Evolutionary conservation across 2,888 invertebrate genomes (phyloP), one percentile per base, ranked within the genome.

Genomic region (Pheosia gnoma): DNA sequence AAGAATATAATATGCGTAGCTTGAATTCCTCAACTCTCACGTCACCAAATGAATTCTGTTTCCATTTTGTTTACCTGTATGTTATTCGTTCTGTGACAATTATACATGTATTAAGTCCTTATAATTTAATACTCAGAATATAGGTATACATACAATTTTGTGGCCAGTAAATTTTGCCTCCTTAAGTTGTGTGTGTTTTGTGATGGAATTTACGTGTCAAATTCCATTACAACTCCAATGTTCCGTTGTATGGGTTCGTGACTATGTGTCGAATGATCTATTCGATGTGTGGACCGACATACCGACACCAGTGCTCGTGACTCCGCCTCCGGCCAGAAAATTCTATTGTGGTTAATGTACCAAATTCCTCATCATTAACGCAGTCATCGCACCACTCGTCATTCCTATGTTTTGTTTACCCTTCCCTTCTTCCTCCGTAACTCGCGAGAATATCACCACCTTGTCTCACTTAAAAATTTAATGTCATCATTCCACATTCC

Each of bases 341-440:
- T 89, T 91, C 89, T 91, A 90, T 90, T 89, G 92, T 91, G 89
- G 87, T 88, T 90, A 88, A 87, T 87, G 89, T 90, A 90, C 91
- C 88, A 86, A 91, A 93, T 91, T 90, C 90, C 87, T 86, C 86
- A 86, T 89, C 87, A 88, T 89, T 89, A 89, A 86, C 85, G 81
- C 83, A 81, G 82, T 81, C 85, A 84, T 82, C 82, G 81, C 79
- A 83, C 82, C 82, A 81, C 80, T 83, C 81, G 82, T 80, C 81
- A 78, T 82, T 73, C 75, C 78, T 74, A 78, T 74, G 80, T 81
- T 80, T 82, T 85, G 83, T 87, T 85, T 84, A 78, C 80, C 78
- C 75, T 79, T 81, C 82, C 83, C 83, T 83, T 81, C 77, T 79
- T 80, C 76, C 77, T 77, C 66, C 64, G 63, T 77, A 75, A 74